Percentiles rank a stretch among this genome's conserved stretches.
phyloP scores from a whole-genome alignment of 2,113 vertebrate species.

The Hucho hucho region DNA sequence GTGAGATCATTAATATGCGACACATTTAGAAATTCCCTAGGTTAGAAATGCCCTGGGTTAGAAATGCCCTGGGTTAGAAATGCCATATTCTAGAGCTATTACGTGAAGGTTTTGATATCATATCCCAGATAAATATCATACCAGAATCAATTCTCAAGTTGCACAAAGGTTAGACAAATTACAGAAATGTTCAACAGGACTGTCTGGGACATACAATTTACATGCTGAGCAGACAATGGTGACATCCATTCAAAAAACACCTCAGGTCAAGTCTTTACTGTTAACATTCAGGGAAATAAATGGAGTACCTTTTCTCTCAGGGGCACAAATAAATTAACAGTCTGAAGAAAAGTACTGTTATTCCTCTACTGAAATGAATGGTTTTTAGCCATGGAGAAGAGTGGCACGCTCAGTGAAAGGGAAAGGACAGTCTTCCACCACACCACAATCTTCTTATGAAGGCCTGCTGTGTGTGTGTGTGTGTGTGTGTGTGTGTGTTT shows the following conservation, averaged over 20 bases:
- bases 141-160: no score
- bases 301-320: no score
- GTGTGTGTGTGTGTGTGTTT: background rate
- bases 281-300: no score
- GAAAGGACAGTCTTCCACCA: background rate
- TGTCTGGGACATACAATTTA: no score
- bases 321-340: background rate
- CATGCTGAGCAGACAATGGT: no score
- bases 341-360: background rate
- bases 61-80: background rate
- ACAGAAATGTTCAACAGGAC: no score
- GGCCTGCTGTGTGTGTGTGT: background rate
- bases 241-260: background rate
- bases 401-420: background rate
- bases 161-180: no score
- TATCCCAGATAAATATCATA: background rate
- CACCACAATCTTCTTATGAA: background rate
- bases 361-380: background rate
- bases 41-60: no score
- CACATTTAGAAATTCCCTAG: background rate
- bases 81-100: background rate
- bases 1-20: background rate
- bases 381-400: background rate
- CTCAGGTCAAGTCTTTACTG: background rate
- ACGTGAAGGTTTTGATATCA: background rate